A percentile compares a stretch with the other conserved stretches of the same genome.
phyloP scores from a whole-genome alignment of 2,888 invertebrate genomes.

The Campoplex capitator region DNA sequence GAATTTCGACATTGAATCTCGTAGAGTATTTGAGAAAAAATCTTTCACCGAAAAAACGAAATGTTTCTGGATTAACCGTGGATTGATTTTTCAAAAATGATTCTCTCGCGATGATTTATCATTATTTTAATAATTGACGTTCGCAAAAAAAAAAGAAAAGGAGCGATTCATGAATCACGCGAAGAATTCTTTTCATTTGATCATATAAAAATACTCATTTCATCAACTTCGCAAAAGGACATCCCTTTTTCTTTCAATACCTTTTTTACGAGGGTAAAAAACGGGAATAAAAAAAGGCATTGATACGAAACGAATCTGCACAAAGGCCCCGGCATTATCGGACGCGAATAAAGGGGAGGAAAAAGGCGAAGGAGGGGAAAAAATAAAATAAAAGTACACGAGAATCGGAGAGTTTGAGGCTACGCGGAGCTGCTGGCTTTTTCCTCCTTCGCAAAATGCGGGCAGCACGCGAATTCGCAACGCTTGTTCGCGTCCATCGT shows the following conservation, averaged over 20 bases:
- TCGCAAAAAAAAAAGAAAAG: neutral
- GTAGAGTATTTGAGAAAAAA: neutral
- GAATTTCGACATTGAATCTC: slow-evolving; percentile 8
- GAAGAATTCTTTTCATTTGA: neutral
- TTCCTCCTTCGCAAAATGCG: slow-evolving; percentile 61
- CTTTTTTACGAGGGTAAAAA: slow-evolving; percentile 11
- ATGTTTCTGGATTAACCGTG: neutral
- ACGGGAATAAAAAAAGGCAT: neutral
- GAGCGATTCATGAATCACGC: neutral
- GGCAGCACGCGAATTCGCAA: slow-evolving; percentile 69
- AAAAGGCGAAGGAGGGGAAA: neutral
- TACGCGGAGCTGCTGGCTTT: slow-evolving; percentile 1
- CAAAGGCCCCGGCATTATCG: slow-evolving; percentile 3
- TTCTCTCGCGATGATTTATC: neutral
- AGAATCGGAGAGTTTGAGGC: slow-evolving; percentile 15
- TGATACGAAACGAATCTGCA: slow-evolving; percentile 23
- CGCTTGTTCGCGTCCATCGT: slow-evolving; percentile 64
- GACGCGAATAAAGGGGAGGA: slow-evolving; percentile 6
- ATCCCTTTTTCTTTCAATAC: slow-evolving; percentile 2
- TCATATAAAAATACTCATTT: neutral
- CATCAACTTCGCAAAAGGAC: neutral
- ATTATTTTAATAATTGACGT: neutral
- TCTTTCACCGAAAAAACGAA: neutral
- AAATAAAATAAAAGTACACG: neutral
- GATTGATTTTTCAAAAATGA: neutral